A percentile compares a stretch with the other conserved stretches of the same genome.
phyloP scores from a whole-genome alignment of 2,888 invertebrate species.

The Eremobia ochroleuca region DNA sequence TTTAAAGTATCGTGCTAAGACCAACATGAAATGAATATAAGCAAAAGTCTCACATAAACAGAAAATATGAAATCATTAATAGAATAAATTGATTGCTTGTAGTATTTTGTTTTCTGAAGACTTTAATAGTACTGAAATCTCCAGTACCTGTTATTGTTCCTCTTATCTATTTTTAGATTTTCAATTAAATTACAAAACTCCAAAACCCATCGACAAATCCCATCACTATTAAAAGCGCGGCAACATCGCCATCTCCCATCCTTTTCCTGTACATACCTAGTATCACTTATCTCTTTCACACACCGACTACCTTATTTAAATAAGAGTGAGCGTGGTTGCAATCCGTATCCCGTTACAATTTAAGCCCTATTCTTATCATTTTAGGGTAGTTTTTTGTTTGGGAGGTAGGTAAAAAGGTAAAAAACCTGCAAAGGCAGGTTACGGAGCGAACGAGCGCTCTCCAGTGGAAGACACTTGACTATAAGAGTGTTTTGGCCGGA shows the following conservation, averaged over 20 bases:
- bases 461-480: constrained; percentile 82
- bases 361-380: constrained; percentile 70
- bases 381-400: constrained; percentile 72
- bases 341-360: constrained; percentile 69
- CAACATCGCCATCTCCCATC: constrained; percentile 83
- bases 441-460: constrained; percentile 78
- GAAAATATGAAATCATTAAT: background rate
- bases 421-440: constrained; percentile 85
- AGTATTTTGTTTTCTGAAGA: background rate
- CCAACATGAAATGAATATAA: constrained; percentile 11
- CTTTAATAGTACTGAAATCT: background rate
- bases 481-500: constrained; percentile 85
- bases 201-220: constrained; percentile 69
- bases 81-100: background rate
- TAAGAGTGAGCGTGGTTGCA: constrained; percentile 85
- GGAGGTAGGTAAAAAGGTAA: constrained; percentile 74
- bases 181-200: constrained; percentile 24
- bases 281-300: constrained; percentile 78
- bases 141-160: background rate
- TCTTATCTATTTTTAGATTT: background rate
- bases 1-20: constrained; percentile 9
- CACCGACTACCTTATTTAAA: constrained; percentile 90
- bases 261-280: constrained; percentile 80
- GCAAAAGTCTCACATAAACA: background rate
- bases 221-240: constrained; percentile 84